Evolutionary conservation across 1,140 invertebrate genomes (phyloP), one percentile per base, ranked within the genome.

Genomic region (Drosophila novamexicana): DNA sequence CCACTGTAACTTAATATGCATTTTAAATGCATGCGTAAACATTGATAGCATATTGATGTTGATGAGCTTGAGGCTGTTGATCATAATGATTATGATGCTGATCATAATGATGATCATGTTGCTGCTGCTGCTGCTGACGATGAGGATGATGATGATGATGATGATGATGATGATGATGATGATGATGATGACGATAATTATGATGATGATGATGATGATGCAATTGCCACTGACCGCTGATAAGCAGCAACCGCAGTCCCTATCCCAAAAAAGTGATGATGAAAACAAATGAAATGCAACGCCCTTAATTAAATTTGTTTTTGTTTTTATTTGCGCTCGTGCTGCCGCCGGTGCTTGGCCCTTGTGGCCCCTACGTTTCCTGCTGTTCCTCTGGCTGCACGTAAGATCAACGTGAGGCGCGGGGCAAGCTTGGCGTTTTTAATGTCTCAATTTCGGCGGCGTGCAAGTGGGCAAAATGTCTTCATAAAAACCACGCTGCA

Each of bases 41-140:
- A 88, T 89, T 88, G 84, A 88, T 88, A 83, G 84, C 80, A 75
- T 89, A 84, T 88, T 88, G 83, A 88, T 88, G 83, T 53, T 68
- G 49, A 59, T 59, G 39, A 58, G 57, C 57, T 32, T 32, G 14
- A n/a, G 37, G 14, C 57, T 14, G 45, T 39, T 6, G 49, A 49
- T 61, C 45, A 40, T 56, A 36, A 52, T 52, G 68, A 59, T 53
- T 22, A 53, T 57, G 72, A 59, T 42, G 50, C 18, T 40, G 49
- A 50, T 56, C 62, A 64, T 57, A 40, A 62, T 54, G 68, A 71
- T 50, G 63, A 22, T 54, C 4, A 64, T 57, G 36, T 57, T 54
- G 68, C 66, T 49, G 63, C 16, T 54, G 3, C 36, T 12, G 45
- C 7, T 32, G 47, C 40, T 59, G 10, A 63, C 53, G 52, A 14